Evolutionary conservation across 2,888 invertebrate genomes (phyloP), one percentile per base, ranked within the genome.

Genomic region (Zaprionus lineosus): DNA sequence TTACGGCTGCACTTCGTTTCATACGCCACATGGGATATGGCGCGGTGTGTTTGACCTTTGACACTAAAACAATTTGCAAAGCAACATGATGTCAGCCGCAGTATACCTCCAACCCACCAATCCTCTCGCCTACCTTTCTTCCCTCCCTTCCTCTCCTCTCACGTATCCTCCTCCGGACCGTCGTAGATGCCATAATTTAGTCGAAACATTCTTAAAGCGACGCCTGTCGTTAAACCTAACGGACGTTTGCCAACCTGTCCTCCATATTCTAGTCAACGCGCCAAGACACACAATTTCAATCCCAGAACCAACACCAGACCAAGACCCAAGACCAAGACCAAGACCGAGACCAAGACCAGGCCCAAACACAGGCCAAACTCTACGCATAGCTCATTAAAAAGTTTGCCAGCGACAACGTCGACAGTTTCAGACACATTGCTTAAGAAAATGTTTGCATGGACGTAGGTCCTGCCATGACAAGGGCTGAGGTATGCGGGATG

Each of bases 21-120:
- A 28, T 73, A 68, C 59, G 84, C 76, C 85, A 83, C 59, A 85
- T 85, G 84, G 84, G 76, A 28, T 9, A 39, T 50, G 33, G 33
- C 53, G 53, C 57, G 61, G 73, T 72, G 36, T 77, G 62, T 78
- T 59, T 78, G 84, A 78, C 78, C 78, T 85, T 75, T 83, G 84
- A 71, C 84, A 83, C 84, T 83, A 78, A 85, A 78, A 78, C 85
- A 78, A 78, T 78, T 78, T 78, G 79, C 84, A 63, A 70, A 74
- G 81, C 78, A 83, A 75, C 79, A 65, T 85, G 76, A 83, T 78
- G 78, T 85, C 86, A 83, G 81, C 79, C 56, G 15, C 62, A 61
- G 67, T 74, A 76, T 76, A n/a, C 62, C 52, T 50, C 41, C 46
- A 59, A 55, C 43, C 41, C 43, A 50, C 65, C 48, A 34, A 36